Base-by-base conservation (phyloP, 2,888 invertebrate genomes). In the Merodon equestris region DNA sequence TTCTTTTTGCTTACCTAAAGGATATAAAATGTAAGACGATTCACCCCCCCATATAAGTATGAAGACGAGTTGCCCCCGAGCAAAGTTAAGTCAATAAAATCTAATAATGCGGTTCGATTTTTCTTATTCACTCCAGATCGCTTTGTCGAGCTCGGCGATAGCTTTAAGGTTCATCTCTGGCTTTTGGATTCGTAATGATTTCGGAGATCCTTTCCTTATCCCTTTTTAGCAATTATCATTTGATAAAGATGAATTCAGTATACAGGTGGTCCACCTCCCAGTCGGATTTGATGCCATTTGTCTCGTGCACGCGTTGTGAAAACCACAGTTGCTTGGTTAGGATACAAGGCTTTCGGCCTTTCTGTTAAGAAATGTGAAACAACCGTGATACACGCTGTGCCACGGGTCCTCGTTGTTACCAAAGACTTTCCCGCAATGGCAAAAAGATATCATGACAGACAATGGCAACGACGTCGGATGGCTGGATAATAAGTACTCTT, bases 21-120 rank as follows among this genome's bases (percentile, higher is more conserved):
- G 57, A 67, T 57, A 72, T 42, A 73, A 66, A 70, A 54, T 54
- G 51, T 57, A 66, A 18, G 67, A n/a, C 48, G 27, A 7, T 14
- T 58, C 38, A 15, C 53, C 9, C 18, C 38, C 5, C 17, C 15
- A 15, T 44, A 9, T 47, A 3, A 13, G 36, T 12, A 17, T n/a
- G 57, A 12, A 19, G 15, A 38, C 19, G 15, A 13, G 54, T 44
- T 18, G 15, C 54, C 68, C 40, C 45, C 12, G 15, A 61, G 74
- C 74, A 70, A 70, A 70, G 64, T 74, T 64, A 79, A 79, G 79
- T 79, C 74, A 79, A 79, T 79, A 79, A 79, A 79, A 79, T 79
- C 79, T 68, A 79, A 79, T 79, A 79, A 68, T 79, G 68, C 68
- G 54, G 74, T 74, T 79, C 74, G 58, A 70, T 79, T 64, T 74